Evolutionary conservation across 2,797 vertebrate genomes (phyloP).

Genomic region (Pantherophis vulpinus): DNA sequence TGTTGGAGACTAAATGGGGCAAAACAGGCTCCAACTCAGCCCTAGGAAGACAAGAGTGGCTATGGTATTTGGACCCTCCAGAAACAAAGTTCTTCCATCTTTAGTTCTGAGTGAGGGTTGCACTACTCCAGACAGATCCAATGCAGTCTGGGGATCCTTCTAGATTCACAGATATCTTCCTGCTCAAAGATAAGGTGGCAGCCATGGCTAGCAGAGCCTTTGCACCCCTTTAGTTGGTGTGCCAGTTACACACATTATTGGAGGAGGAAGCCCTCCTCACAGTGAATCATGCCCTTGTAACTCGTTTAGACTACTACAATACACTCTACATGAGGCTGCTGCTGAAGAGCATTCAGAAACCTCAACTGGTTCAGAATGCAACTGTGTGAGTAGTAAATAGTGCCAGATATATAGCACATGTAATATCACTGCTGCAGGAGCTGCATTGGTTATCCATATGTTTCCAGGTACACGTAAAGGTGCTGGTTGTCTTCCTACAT

Average conservation of each 20-base stretch:
- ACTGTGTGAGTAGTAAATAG: background rate
- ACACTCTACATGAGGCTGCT: background rate
- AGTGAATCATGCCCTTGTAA: background rate
- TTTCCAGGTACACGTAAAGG: background rate
- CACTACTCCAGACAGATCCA: background rate
- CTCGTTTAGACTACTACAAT: background rate
- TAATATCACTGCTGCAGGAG: background rate
- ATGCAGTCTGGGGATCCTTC: no score
- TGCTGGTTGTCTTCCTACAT: background rate
- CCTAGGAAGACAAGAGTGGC: background rate
- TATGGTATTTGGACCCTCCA: background rate
- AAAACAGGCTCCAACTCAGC: background rate
- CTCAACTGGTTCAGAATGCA: background rate
- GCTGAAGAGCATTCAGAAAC: background rate
- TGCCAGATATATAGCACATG: background rate
- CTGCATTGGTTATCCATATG: background rate
- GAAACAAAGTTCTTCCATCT: background rate
- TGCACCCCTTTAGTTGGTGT: background rate
- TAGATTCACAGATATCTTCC: no score
- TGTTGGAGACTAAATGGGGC: background rate
- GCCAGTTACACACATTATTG: background rate
- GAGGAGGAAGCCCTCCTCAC: background rate
- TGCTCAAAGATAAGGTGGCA: no score
- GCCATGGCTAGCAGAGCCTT: no score
- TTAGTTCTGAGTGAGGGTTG: background rate